A percentile compares a stretch with the other conserved stretches of the same genome.
Conservation (phyloP, 2,888 invertebrate genomes). For the Scaptomyza reducta region DNA sequence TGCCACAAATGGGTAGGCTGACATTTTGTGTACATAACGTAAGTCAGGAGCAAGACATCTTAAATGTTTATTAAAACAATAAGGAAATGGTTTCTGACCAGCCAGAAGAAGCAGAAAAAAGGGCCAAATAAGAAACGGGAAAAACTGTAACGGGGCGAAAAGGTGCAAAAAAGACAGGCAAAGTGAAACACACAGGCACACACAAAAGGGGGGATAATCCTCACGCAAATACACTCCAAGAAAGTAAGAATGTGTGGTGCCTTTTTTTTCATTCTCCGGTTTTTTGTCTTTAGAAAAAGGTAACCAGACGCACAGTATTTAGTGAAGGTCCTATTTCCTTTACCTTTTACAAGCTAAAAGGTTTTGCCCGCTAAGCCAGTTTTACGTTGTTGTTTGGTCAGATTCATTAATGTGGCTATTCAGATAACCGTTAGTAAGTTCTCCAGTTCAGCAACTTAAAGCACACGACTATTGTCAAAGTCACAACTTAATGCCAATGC, state of each 20-base stretch:
- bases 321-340: conserved; percentile 38
- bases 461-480: conserved; percentile 38
- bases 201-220: conserved; percentile 77
- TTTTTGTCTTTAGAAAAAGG: conserved; percentile 67
- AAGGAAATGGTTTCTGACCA: conserved; percentile 77
- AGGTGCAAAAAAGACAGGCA: conserved; percentile 59
- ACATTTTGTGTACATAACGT: conserved; percentile 62
- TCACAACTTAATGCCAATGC: conserved; percentile 57
- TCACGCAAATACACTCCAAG: conserved; percentile 49
- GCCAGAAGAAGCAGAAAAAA: conserved; percentile 9
- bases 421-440: conserved; percentile 70
- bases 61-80: conserved; percentile 82
- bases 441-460: conserved; percentile 39
- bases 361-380: conserved; percentile 70
- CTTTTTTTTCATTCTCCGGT: conserved; percentile 38
- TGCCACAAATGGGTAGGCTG: conserved; percentile 67
- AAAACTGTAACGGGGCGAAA: conserved; percentile 40
- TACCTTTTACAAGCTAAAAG: conserved; percentile 58
- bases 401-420: conserved; percentile 80
- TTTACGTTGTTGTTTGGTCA: conserved; percentile 70
- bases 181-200: conserved; percentile 68
- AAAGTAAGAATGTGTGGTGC: conserved; percentile 55
- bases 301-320: conserved; percentile 64
- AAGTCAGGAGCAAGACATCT: conserved; percentile 76
- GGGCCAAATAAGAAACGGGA: conserved; percentile 24